Base-by-base conservation (phyloP, 2,888 invertebrate genomes). In the Idaea straminata region DNA sequence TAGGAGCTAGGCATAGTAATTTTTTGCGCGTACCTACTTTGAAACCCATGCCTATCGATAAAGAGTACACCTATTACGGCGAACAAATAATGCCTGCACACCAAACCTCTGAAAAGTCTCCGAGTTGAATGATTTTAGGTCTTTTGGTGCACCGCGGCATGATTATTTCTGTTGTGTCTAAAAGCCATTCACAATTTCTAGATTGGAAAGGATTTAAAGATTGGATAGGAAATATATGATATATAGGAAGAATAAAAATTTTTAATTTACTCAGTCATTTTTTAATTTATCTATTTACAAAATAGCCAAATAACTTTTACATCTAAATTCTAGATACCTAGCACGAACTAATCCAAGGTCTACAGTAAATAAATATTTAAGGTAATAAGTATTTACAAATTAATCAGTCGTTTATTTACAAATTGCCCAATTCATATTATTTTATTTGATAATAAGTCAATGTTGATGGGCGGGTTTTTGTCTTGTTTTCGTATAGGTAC, bases 371-470 rank as follows among this genome's bases (percentile, higher is more conserved):
- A 47, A 47, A 47, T 47, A 10, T 13, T 47, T 10, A 7, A 47
- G 47, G 47, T 47, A 47, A 10, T 47, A 47, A 10, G 47, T 10
- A 47, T 47, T 47, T 47, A 47, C 36, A 63, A 59, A 62, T 58
- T 62, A 62, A 35, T 62, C 47, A 47, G 47, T 47, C 47, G 13
- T 47, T 47, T 47, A 47, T 47, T 47, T 47, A 47, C 47, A 47
- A 47, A 47, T 47, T 75, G 77, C 67, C 77, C 47, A 47, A 47
- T 47, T 47, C 47, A 47, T 6, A 47, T 5, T 47, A 47, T 36
- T 36, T 25, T 10, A 47, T 10, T 47, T 13, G 10, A n/a, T n/a
- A n/a, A n/a, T n/a, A n/a, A n/a, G n/a, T n/a, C n/a, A n/a, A n/a
- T n/a, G n/a, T n/a, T n/a, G n/a, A 47, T 13, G 13, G 47, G 47